Evolutionary conservation across 2,888 invertebrate species (phyloP).

Genomic region (Nycteola revayana): DNA sequence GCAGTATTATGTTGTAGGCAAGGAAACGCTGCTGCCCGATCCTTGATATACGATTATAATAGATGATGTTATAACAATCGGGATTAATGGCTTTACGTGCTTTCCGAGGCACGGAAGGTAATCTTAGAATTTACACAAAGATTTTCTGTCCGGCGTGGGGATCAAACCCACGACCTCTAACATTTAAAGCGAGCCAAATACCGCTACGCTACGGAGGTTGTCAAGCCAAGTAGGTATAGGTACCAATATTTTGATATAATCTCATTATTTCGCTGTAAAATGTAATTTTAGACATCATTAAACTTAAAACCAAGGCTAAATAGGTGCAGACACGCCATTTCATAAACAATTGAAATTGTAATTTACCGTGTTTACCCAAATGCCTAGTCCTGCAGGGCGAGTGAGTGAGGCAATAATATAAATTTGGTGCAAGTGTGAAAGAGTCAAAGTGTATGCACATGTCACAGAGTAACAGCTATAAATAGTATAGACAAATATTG

Average conservation of each 20-base stretch:
- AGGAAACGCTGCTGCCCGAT: no score
- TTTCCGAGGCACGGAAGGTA: no score
- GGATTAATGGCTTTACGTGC: no score
- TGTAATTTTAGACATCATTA: conserved; percentile 11
- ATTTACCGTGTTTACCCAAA: conserved; percentile 38
- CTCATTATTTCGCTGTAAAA: conserved; percentile 33
- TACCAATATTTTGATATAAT: not conserved
- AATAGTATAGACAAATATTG: conserved; percentile 21
- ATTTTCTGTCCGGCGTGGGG: no score
- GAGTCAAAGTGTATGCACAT: conserved; percentile 29
- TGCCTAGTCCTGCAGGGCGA: conserved; percentile 36
- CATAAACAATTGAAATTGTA: conserved; percentile 36
- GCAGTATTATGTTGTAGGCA: no score
- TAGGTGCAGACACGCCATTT: conserved; percentile 37
- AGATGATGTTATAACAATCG: no score
- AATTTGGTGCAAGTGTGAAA: conserved; percentile 5
- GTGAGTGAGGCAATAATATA: conserved; percentile 15
- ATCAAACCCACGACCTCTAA: no score
- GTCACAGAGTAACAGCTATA: conserved; percentile 31
- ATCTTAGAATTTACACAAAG: no score
- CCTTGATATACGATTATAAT: no score
- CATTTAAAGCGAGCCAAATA: no score
- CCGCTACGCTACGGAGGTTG: no score
- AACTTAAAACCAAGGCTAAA: conserved; percentile 21
- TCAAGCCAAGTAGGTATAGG: no score